phyloP scores from a whole-genome alignment of 1,140 invertebrate genomes.

The Pseudomyrmex cubaensis region DNA sequence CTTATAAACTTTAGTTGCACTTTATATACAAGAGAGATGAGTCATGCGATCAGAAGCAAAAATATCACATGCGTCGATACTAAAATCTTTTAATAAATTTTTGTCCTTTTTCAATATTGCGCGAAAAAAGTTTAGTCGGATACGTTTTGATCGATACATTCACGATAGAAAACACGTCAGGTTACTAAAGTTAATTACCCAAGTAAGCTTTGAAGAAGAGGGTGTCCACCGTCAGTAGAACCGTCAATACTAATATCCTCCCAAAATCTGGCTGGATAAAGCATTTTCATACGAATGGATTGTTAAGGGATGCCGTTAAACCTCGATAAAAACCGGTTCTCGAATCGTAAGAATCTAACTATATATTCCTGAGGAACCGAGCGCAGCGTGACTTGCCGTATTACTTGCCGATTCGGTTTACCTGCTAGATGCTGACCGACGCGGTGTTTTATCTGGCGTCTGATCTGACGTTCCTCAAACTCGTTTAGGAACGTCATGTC shows the following conservation, averaged over 20 bases:
- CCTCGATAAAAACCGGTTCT: slow-evolving; percentile 70
- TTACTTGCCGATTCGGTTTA: slow-evolving; percentile 54
- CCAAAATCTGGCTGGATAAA: slow-evolving; percentile 67
- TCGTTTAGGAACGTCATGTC: slow-evolving; percentile 64
- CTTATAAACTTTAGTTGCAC: background rate
- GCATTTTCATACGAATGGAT: slow-evolving; percentile 53
- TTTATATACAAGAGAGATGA: background rate
- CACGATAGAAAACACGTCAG: slow-evolving; percentile 45
- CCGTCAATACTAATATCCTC: slow-evolving; percentile 56
- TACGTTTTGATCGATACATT: slow-evolving; percentile 49
- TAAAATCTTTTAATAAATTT: slow-evolving; percentile 42
- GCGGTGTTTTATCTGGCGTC: slow-evolving; percentile 64
- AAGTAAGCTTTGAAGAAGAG: slow-evolving; percentile 40
- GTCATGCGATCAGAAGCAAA: background rate
- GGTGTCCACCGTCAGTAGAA: slow-evolving; percentile 40
- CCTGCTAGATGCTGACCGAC: slow-evolving; percentile 43
- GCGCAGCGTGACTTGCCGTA: slow-evolving; percentile 54
- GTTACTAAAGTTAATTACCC: slow-evolving; percentile 65
- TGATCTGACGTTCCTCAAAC: slow-evolving; percentile 70
- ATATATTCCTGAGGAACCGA: slow-evolving; percentile 29
- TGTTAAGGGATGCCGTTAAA: slow-evolving; percentile 41
- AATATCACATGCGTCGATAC: background rate
- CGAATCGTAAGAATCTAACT: slow-evolving; percentile 63
- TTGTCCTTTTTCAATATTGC: slow-evolving; percentile 18
- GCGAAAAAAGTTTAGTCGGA: slow-evolving; percentile 20